phyloP scores from a whole-genome alignment of 1,140 invertebrate genomes.

The Homarus americanus region DNA sequence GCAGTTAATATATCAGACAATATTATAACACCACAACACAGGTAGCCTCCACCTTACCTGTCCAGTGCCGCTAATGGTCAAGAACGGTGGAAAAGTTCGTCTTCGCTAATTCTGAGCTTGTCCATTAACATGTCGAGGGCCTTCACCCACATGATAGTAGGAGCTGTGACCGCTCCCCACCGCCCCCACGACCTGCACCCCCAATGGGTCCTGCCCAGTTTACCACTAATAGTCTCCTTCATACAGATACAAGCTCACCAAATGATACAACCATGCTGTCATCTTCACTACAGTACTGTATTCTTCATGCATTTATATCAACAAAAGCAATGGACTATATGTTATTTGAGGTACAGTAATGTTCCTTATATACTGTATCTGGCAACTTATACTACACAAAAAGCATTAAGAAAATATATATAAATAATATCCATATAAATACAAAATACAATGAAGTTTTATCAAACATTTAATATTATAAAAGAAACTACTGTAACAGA shows the following conservation, averaged over 20 bases:
- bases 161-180: slow-evolving; percentile 85
- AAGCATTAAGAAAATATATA: too few species aligned
- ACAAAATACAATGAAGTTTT: background rate
- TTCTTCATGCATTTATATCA: background rate
- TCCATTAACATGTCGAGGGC: slow-evolving; percentile 95
- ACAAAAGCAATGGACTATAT: background rate
- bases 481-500: too few species aligned
- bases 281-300: background rate
- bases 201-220: slow-evolving; percentile 84
- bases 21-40: too few species aligned
- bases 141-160: slow-evolving; percentile 96
- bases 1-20: too few species aligned
- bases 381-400: too few species aligned
- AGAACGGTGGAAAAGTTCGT: slow-evolving; percentile 89
- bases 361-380: too few species aligned
- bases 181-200: slow-evolving; percentile 85
- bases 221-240: slow-evolving; percentile 16
- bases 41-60: slow-evolving; percentile 84
- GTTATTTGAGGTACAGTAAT: too few species aligned
- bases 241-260: background rate
- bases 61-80: slow-evolving; percentile 91
- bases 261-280: background rate
- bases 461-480: background rate
- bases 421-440: too few species aligned
- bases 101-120: slow-evolving; percentile 86